Evolutionary conservation across 2,797 vertebrate genomes (phyloP).

Genomic region (Sciurus vulgaris): DNA sequence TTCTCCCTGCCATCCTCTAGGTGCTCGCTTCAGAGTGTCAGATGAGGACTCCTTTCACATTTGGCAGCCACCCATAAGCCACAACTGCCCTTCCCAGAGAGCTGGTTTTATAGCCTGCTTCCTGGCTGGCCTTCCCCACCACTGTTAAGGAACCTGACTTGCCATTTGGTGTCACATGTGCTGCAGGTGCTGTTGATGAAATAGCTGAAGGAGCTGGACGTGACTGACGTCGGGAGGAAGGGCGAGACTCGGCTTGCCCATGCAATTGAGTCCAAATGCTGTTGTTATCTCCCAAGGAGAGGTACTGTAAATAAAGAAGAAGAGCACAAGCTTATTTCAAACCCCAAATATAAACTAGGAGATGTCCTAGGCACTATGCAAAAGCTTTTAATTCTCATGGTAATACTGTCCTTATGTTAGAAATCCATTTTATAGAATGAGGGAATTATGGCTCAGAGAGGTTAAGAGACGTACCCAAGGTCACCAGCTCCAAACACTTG

Average conservation of each 20-base stretch:
- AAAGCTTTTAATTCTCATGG: slow-evolving; percentile 32
- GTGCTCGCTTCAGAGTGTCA: slow-evolving; percentile 56
- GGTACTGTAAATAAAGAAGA: slow-evolving; percentile 62
- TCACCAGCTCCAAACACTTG: background rate
- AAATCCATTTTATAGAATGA: background rate
- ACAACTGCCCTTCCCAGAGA: slow-evolving; percentile 54
- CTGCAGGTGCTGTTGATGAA: slow-evolving; percentile 55
- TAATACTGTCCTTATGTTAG: background rate
- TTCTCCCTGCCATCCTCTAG: background rate
- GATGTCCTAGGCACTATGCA: background rate
- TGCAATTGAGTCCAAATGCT: background rate
- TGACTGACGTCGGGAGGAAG: slow-evolving; percentile 59
- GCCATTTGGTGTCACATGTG: slow-evolving; percentile 27
- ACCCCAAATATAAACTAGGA: background rate
- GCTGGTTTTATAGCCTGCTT: slow-evolving; percentile 20
- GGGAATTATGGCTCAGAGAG: slow-evolving; percentile 26
- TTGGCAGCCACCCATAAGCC: slow-evolving; percentile 54
- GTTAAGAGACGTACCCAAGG: background rate
- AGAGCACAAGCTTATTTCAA: slow-evolving; percentile 53
- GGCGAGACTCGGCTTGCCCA: background rate
- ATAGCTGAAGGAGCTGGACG: slow-evolving; percentile 46
- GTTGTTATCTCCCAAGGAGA: background rate
- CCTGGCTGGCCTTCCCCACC: slow-evolving; percentile 42
- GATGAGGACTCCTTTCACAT: slow-evolving; percentile 66
- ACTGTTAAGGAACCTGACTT: slow-evolving; percentile 36